Base-by-base conservation (phyloP, 2,797 vertebrate species). In the Bryconaethiops microstoma region DNA sequence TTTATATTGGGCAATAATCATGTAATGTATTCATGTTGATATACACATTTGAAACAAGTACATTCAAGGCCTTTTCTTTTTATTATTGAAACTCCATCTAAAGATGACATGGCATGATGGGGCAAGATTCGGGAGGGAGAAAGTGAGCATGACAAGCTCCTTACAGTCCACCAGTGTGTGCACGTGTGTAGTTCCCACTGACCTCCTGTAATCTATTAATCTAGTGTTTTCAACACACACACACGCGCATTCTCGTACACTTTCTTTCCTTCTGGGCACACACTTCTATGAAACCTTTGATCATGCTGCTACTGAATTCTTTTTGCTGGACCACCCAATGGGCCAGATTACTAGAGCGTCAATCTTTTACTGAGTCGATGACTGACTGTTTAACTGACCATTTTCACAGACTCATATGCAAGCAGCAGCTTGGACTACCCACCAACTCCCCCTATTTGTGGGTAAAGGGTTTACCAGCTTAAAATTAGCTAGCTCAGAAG, bases 201-300 rank as follows among this genome's bases (percentile, higher is more conserved):
- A 86, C 87, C 86, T 85, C 68, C 72, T 86, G 79, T 93, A 89
- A 91, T 91, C 88, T 88, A 21, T 79, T 93, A 89, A 91, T 91
- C 88, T 88, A 16, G 19, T 81, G 70, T 80, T 84, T 84, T 83
- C 65, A 74, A 80, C 85, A 59, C 35, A 52, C 57, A 69, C 63
- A 75, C 35, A 35, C 35, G 64, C 50, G 25, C 45, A 45, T 35
- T 35, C 35, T 3, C 35, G 67, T 59, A 68, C 25, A 77, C 2
- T 35, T 4, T 35, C 35, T 35, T 35, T 4, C 35, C 35, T 35
- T 35, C 35, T 35, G 35, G 8, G 1, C 8, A 25, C 19, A 50
- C 59, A 40, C 1, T 29, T 17, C 19, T 62, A 39, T 52, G 2
- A 35, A 45, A 52, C 45, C 57, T 80, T 74, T 14, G 62, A 57